A percentile compares a stretch with the other conserved stretches of the same genome.
Evolutionary conservation across 2,797 vertebrate genomes (phyloP).

Genomic region (Falco novaeseelandiae): DNA sequence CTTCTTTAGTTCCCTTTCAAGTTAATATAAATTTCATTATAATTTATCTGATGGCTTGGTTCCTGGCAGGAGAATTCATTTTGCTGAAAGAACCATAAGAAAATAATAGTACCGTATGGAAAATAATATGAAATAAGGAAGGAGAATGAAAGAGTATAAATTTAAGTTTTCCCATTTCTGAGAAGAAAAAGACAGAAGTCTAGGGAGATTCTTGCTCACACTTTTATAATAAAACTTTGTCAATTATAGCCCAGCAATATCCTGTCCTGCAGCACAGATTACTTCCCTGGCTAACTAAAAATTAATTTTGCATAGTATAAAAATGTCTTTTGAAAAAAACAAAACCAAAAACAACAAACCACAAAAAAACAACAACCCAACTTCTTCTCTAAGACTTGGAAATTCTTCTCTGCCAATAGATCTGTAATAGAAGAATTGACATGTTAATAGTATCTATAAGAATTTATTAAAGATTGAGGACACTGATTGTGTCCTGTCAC

Average conservation of each 20-base stretch:
- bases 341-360: background rate
- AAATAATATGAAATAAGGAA: background rate
- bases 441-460: background rate
- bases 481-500: background rate
- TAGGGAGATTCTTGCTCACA: background rate
- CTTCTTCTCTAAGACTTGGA: background rate
- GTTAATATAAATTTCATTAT: background rate
- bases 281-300: background rate
- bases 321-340: background rate
- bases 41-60: background rate
- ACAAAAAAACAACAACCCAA: background rate
- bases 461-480: background rate
- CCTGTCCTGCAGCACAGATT: background rate
- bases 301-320: background rate
- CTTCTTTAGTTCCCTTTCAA: background rate
- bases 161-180: background rate
- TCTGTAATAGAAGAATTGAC: background rate
- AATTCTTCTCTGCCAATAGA: background rate
- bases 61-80: background rate
- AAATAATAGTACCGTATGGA: background rate
- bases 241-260: background rate
- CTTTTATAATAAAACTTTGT: slow-evolving; percentile 8
- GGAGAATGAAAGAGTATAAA: background rate
- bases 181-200: background rate
- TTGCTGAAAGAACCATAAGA: background rate